These are phyloP conservation scores for Tolmerus cingulatus DNA, from an alignment of 2,888 invertebrate species.

Conservation along the genomic window DNA sequence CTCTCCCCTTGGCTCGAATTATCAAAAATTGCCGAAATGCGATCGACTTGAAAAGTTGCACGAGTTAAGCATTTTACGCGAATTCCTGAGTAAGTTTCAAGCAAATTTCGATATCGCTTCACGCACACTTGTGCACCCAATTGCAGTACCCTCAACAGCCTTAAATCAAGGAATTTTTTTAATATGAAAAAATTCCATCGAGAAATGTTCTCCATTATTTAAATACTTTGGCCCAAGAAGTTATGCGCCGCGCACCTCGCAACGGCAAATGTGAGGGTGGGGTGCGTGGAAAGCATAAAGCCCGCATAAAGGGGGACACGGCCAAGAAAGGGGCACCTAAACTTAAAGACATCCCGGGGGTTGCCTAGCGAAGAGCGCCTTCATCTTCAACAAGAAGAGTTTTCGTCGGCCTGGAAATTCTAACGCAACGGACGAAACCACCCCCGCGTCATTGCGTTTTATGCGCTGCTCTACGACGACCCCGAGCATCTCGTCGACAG, in stretches of 20 bases:
- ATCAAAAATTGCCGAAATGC: background rate
- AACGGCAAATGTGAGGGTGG: background rate
- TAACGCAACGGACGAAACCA: background rate
- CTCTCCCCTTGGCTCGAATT: background rate
- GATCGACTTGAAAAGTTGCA: background rate
- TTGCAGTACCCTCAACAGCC: background rate
- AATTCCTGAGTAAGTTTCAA: background rate
- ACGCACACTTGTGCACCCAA: background rate
- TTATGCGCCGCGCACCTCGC: background rate
- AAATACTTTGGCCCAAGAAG: slow-evolving; percentile 31
- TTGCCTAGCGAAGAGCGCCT: background rate
- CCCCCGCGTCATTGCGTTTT: background rate
- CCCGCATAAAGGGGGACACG: background rate
- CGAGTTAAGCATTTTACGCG: background rate
- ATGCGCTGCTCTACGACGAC: background rate
- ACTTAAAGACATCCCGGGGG: background rate
- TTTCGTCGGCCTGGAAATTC: background rate
- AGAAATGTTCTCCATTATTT: slow-evolving; percentile 29
- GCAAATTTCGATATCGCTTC: background rate
- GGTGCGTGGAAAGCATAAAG: background rate
- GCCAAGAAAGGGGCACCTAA: background rate
- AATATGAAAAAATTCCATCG: slow-evolving; percentile 33
- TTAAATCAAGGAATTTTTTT: slow-evolving; percentile 18
- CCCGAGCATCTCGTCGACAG: background rate
- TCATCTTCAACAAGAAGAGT: background rate